phyloP scores from a whole-genome alignment of 2,888 invertebrate genomes.

The Amblyteles armatorius region DNA sequence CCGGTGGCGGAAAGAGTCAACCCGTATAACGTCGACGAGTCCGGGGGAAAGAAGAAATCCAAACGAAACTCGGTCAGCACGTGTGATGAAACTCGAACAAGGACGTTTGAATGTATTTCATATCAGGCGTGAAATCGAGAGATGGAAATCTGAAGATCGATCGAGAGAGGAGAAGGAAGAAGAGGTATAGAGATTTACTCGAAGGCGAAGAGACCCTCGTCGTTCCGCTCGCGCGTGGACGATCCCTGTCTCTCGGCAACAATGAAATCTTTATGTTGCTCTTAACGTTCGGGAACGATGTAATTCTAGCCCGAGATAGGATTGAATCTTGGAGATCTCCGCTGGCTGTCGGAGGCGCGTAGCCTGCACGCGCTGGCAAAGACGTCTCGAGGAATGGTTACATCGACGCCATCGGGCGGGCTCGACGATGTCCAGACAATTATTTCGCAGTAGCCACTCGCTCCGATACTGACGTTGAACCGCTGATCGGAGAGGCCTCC shows the following conservation, averaged over 20 bases:
- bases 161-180: constrained; percentile 1
- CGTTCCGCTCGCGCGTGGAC: constrained; percentile 40
- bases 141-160: constrained; percentile 27
- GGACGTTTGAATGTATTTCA: constrained; percentile 4
- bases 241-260: constrained; percentile 46
- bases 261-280: constrained; percentile 67
- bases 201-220: constrained; percentile 36
- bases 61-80: constrained; percentile 25
- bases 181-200: constrained; percentile 43
- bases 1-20: constrained; percentile 50
- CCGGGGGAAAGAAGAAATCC: neutral
- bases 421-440: constrained; percentile 67
- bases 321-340: constrained; percentile 57
- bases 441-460: constrained; percentile 59
- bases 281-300: constrained; percentile 64
- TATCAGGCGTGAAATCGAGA: constrained; percentile 14
- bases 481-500: constrained; percentile 30
- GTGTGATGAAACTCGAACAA: neutral
- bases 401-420: constrained; percentile 58
- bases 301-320: constrained; percentile 69
- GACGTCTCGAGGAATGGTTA: constrained; percentile 44
- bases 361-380: constrained; percentile 24
- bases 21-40: constrained; percentile 20
- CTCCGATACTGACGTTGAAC: constrained; percentile 23
- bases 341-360: constrained; percentile 50